phyloP scores from a whole-genome alignment of 2,888 invertebrate species.

The Hirtodrosophila duncani region DNA sequence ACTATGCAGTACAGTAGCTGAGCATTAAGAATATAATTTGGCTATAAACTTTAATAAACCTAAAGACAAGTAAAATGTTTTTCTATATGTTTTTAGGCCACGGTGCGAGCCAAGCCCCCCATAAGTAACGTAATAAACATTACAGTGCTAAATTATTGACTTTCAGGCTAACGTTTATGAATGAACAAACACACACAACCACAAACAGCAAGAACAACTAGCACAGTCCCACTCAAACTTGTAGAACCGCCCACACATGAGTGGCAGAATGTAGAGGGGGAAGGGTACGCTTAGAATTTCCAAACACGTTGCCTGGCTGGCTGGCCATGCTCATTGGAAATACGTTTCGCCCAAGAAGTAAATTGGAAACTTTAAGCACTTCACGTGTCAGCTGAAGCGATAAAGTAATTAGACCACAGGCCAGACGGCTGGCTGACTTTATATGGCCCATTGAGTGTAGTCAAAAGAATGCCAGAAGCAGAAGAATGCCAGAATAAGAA shows the following conservation, averaged over 20 bases:
- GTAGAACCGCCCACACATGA: no score
- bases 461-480: slow-evolving; percentile 20
- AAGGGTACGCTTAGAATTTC: slow-evolving; percentile 49
- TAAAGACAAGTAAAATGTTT: slow-evolving; percentile 35
- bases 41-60: slow-evolving; percentile 50
- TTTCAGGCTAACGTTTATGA: slow-evolving; percentile 49
- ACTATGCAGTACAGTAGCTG: slow-evolving; percentile 25
- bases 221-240: slow-evolving; percentile 4
- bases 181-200: slow-evolving; percentile 36
- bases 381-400: slow-evolving; percentile 35
- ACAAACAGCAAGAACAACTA: not conserved
- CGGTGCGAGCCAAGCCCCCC: slow-evolving; percentile 25
- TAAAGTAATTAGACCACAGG: slow-evolving; percentile 55
- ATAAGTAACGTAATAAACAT: slow-evolving; percentile 32
- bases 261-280: no score
- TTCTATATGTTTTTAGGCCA: slow-evolving; percentile 21
- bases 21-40: slow-evolving; percentile 15
- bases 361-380: slow-evolving; percentile 64
- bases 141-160: slow-evolving; percentile 49
- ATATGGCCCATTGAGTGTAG: slow-evolving; percentile 17
- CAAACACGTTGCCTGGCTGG: slow-evolving; percentile 57
- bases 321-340: slow-evolving; percentile 63
- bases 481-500: slow-evolving; percentile 1
- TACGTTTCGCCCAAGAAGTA: slow-evolving; percentile 47
- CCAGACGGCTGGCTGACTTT: slow-evolving; percentile 8